Percentiles rank a stretch among this genome's conserved stretches.
phyloP scores from a whole-genome alignment of 2,888 invertebrate species.

The Caenorhabditis afra region DNA sequence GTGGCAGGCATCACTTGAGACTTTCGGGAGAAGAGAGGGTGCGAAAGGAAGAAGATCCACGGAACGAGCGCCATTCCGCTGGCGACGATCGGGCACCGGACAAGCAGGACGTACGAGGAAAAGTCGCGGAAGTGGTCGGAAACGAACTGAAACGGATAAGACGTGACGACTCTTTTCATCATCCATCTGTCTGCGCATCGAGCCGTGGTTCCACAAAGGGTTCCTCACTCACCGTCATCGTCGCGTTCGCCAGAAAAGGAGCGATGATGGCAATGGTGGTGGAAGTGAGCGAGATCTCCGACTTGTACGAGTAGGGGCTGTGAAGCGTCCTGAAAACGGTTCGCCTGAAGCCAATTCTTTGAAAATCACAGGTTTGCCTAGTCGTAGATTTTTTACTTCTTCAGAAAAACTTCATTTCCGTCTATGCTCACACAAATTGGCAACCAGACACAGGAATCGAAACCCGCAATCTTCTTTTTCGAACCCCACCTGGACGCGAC shows the following conservation, averaged over 20 bases:
- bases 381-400: too few relatives aligned
- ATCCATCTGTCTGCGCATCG: too few relatives aligned
- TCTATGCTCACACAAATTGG: not conserved
- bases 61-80: constrained; percentile 4
- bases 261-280: constrained; percentile 3
- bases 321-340: not conserved
- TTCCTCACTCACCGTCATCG: constrained; percentile 14
- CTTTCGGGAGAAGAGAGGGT: constrained; percentile 16
- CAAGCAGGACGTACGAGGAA: constrained; percentile 2
- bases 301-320: not conserved
- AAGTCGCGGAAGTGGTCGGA: not conserved
- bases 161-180: too few relatives aligned
- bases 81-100: constrained; percentile 7
- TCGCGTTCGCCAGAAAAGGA: constrained; percentile 12
- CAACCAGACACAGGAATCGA: too few relatives aligned
- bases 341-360: too few relatives aligned
- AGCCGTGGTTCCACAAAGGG: too few relatives aligned
- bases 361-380: not conserved
- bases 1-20: not conserved
- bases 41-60: constrained; percentile 18
- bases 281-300: constrained; percentile 4
- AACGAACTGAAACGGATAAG: constrained; percentile 1
- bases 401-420: too few relatives aligned
- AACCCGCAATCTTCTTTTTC: not conserved
- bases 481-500: not conserved